Conservation (phyloP, 2,888 invertebrate species). For the Drosophila testacea region DNA sequence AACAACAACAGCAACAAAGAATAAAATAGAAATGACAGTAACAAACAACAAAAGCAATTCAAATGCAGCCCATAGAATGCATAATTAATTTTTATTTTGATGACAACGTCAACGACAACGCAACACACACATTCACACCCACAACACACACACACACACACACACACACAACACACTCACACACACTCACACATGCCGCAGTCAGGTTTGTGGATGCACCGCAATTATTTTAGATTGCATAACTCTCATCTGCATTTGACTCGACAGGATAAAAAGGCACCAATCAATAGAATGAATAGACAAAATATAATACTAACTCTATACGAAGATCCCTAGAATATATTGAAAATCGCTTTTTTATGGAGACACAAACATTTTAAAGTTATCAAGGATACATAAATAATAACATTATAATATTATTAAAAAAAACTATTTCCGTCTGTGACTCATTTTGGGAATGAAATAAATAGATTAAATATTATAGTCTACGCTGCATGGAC, state of each 20-base stretch:
- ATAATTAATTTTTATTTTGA: slow-evolving; percentile 84
- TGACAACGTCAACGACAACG: slow-evolving; percentile 79
- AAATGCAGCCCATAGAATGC: slow-evolving; percentile 82
- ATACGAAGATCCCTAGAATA: neutral
- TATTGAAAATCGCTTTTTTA: neutral
- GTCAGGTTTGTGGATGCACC: slow-evolving; percentile 34
- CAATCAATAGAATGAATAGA: neutral
- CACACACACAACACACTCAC: neutral
- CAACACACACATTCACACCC: slow-evolving; percentile 14
- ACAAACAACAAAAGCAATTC: slow-evolving; percentile 78
- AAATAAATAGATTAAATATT: no score
- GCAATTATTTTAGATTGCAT: slow-evolving; percentile 62
- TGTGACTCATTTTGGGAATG: no score
- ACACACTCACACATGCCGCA: neutral
- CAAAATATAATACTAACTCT: neutral
- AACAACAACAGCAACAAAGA: slow-evolving; percentile 44
- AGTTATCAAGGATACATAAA: no score
- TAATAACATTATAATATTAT: no score
- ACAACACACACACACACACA: neutral
- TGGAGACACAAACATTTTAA: neutral
- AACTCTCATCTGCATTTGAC: slow-evolving; percentile 27
- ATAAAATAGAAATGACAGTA: slow-evolving; percentile 73
- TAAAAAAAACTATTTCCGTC: no score
- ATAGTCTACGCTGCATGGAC: no score
- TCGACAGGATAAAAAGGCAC: slow-evolving; percentile 6